Base-by-base conservation (phyloP, 1,140 invertebrate species). In the Drosophila trapezifrons region DNA sequence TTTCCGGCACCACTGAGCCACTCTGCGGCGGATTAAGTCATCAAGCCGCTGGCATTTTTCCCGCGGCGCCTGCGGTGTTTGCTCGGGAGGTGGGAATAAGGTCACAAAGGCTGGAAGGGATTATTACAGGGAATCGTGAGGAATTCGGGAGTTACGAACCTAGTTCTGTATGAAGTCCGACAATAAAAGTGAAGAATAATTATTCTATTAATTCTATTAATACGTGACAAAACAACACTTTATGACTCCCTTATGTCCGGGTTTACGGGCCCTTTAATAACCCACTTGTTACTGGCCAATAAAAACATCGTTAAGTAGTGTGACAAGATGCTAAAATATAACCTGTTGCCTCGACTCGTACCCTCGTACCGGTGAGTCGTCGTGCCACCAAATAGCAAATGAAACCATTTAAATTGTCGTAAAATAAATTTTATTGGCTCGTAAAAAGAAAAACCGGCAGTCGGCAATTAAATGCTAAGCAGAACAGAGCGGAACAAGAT, bases 401-500 rank as follows among this genome's bases (percentile, higher is more conserved):
- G 67, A 78, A 86, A 90, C 46, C 78, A 87, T 82, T 90, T 90
- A 89, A 90, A 83, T 90, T 78, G 87, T 90, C 87, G 87, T 90
- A 81, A 90, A 90, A 86, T 58, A 55, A 76, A 87, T 87, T 90
- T 90, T 90, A 90, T 90, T 90, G 67, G 78, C 67, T 90, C 86
- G 81, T 90, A 85, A 90, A 90, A 90, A 65, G 66, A 72, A 64
- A 71, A 80, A 51, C 64, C 66, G 74, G 74, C 78, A 64, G 78
- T 35, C 64, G 74, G 76, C 86, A 90, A 90, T 90, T 90, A 83
- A 83, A 90, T 90, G 86, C 79, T 84, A 84, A 80, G 74, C 76
- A 72, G 66, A 76, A 74, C 54, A 59, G 52, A 52, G 64, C 66
- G 74, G 58, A 86, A 89, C 84, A 87, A 87, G 84, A 65, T 58